phyloP scores from a whole-genome alignment of 2,113 vertebrate genomes.

The Haplochromis burtoni region DNA sequence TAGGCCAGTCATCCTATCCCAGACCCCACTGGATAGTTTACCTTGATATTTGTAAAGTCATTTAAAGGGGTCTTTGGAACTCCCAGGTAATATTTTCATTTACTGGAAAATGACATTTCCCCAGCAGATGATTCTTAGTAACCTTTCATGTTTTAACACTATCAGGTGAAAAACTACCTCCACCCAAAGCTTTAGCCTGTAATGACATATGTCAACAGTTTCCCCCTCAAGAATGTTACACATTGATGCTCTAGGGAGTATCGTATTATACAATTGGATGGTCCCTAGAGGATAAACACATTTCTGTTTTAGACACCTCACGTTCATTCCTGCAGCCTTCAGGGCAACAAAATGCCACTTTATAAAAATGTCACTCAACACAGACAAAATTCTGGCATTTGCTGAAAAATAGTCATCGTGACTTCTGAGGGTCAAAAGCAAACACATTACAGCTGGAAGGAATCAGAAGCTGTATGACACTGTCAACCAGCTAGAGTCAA shows the following conservation, averaged over 20 bases:
- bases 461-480: background rate
- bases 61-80: background rate
- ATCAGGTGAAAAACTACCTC: background rate
- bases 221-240: background rate
- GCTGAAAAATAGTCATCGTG: background rate
- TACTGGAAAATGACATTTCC: background rate
- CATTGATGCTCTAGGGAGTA: background rate
- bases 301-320: background rate
- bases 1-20: background rate
- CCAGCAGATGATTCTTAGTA: background rate
- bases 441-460: background rate
- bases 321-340: background rate
- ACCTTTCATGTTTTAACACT: background rate
- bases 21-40: background rate
- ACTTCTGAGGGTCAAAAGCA: background rate
- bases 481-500: background rate
- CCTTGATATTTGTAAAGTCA: background rate
- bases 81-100: background rate
- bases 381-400: background rate
- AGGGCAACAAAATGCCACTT: background rate
- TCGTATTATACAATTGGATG: background rate
- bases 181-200: background rate
- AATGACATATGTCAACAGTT: background rate
- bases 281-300: background rate
- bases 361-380: background rate